A percentile compares a stretch with the other conserved stretches of the same genome.
Evolutionary conservation across 1,140 invertebrate species (phyloP).

Genomic region (Onthophagus taurus): DNA sequence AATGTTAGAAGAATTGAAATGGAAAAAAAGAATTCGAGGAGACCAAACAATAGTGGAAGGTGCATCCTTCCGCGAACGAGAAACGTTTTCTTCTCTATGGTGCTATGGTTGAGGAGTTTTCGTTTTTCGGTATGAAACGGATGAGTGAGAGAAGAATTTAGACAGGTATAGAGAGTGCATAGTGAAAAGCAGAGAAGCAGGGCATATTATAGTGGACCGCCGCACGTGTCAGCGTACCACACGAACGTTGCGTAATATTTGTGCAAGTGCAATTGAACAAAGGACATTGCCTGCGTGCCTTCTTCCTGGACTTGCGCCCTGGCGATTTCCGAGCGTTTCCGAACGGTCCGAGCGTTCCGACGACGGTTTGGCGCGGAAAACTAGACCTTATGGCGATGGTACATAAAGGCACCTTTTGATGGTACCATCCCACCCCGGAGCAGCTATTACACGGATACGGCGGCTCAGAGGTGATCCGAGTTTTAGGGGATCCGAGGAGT

Average conservation of each 20-base stretch:
- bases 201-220: neutral
- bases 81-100: too few relatives aligned
- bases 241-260: slow-evolving; percentile 30
- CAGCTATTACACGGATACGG: slow-evolving; percentile 1
- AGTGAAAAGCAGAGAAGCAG: neutral
- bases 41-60: too few relatives aligned
- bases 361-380: neutral
- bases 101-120: too few relatives aligned
- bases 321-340: slow-evolving; percentile 9
- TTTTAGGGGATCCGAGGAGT: slow-evolving; percentile 17
- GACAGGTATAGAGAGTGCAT: slow-evolving; percentile 7
- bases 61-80: too few relatives aligned
- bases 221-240: too few relatives aligned
- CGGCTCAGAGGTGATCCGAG: neutral
- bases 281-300: slow-evolving; percentile 21
- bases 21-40: too few relatives aligned
- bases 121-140: too few relatives aligned
- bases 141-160: too few relatives aligned
- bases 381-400: neutral
- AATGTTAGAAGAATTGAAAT: too few relatives aligned
- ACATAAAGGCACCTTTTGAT: neutral
- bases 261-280: slow-evolving; percentile 30
- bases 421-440: neutral
- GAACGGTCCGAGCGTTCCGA: slow-evolving; percentile 6
- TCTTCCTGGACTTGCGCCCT: slow-evolving; percentile 16